Conservation (phyloP, 2,888 invertebrate species). For the Xanthorhoe designata region DNA sequence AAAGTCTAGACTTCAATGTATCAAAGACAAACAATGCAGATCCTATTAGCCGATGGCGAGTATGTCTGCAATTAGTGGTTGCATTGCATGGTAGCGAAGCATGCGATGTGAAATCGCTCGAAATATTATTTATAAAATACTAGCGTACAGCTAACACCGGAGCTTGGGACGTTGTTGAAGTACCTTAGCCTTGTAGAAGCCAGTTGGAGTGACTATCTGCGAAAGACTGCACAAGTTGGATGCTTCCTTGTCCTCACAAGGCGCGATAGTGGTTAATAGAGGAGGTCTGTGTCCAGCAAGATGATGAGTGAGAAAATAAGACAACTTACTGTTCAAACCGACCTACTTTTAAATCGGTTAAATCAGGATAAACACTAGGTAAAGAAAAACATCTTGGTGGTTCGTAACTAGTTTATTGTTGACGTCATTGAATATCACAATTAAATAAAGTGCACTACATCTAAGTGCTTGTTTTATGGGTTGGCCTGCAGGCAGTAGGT, state of each 20-base stretch:
- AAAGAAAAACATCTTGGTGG: too few relatives aligned
- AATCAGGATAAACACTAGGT: too few relatives aligned
- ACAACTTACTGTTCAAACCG: too few relatives aligned
- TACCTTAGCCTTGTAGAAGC: too few relatives aligned
- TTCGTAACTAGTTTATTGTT: neutral
- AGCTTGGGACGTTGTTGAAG: too few relatives aligned
- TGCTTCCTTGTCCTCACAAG: too few relatives aligned
- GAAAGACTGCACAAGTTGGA: neutral
- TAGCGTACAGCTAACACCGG: too few relatives aligned
- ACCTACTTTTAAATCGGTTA: too few relatives aligned
- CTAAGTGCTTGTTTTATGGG: conserved; percentile 1
- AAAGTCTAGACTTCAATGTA: conserved; percentile 53
- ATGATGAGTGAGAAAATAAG: too few relatives aligned
- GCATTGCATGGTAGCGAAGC: conserved; percentile 33
- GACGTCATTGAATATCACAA: neutral
- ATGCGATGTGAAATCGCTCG: conserved; percentile 33
- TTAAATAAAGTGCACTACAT: neutral
- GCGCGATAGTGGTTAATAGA: too few relatives aligned
- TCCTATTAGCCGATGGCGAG: conserved; percentile 47
- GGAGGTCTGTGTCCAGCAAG: too few relatives aligned
- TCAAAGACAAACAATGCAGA: conserved; percentile 53
- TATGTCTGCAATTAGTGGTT: conserved; percentile 45
- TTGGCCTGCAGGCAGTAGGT: conserved; percentile 1
- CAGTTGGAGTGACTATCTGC: too few relatives aligned
- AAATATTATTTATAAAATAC: conserved; percentile 7